Conservation (phyloP, 1,140 invertebrate species). For the Cotesia typhae region DNA sequence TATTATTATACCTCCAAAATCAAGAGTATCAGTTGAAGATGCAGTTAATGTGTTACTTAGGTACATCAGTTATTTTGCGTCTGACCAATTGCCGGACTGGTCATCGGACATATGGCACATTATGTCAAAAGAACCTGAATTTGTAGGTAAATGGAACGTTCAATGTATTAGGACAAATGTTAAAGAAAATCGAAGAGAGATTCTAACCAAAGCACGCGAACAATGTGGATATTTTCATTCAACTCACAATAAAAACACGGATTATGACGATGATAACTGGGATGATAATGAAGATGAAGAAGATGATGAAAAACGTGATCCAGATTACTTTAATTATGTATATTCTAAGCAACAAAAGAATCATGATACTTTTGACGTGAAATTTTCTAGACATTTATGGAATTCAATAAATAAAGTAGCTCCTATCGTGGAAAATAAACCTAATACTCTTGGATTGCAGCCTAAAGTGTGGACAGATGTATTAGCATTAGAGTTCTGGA, state of each 20-base stretch:
- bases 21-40: not conserved
- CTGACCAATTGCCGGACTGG: not conserved
- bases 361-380: no score
- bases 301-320: not conserved
- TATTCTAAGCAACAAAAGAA: no score
- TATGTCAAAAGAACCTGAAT: conserved; percentile 6
- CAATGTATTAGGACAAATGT: not conserved
- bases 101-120: not conserved
- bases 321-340: not conserved
- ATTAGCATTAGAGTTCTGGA: not conserved
- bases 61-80: not conserved
- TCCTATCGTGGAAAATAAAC: no score
- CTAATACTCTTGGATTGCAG: not conserved
- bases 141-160: not conserved
- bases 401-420: no score
- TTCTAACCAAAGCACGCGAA: not conserved
- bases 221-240: not conserved
- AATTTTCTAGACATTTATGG: no score
- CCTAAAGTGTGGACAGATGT: not conserved
- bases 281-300: no score
- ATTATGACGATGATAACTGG: no score
- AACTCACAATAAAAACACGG: no score
- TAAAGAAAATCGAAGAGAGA: not conserved
- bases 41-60: not conserved
- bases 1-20: not conserved